These are phyloP conservation scores for Phortica magna DNA, from an alignment of 2,888 invertebrate genomes.

Conservation along the genomic window DNA sequence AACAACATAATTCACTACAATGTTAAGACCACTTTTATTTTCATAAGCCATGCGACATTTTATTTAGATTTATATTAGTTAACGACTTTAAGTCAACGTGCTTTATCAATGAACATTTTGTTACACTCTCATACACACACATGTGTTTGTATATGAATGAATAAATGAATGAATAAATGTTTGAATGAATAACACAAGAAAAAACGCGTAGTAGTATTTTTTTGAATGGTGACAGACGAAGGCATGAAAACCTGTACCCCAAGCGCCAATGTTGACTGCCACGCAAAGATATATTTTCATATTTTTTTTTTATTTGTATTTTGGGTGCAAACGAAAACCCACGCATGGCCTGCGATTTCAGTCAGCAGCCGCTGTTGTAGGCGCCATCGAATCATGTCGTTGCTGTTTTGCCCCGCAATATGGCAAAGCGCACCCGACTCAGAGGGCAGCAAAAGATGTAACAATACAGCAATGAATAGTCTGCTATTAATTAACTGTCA, in stretches of 20 bases:
- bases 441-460: background rate
- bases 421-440: constrained; percentile 10
- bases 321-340: background rate
- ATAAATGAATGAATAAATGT: background rate
- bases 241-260: background rate
- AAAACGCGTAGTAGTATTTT: constrained; percentile 9
- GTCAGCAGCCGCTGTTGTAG: background rate
- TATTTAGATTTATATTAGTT: background rate
- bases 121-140: background rate
- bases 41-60: background rate
- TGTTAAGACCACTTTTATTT: background rate
- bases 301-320: background rate
- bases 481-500: constrained; percentile 21
- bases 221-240: background rate
- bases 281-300: background rate
- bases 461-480: background rate
- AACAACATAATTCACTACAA: background rate
- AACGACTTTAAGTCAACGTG: background rate
- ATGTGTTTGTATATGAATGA: background rate
- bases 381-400: background rate
- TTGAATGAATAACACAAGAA: background rate
- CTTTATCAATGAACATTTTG: background rate
- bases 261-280: background rate
- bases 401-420: background rate
- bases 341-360: background rate